Conservation (phyloP, 1,140 invertebrate genomes). For the Papilio polyxenes region DNA sequence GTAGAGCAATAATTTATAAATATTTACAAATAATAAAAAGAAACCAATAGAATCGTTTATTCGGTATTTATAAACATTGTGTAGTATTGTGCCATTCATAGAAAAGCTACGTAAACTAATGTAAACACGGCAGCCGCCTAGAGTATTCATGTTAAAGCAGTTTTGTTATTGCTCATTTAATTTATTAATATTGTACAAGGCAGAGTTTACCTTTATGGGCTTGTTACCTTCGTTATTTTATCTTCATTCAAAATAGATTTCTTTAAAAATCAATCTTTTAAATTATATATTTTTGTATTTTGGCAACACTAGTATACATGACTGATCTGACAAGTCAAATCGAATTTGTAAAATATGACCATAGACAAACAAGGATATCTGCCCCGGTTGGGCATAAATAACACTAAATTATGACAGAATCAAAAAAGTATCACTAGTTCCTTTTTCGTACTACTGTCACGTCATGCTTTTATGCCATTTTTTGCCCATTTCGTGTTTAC, state of each 20-base stretch:
- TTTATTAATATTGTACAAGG: constrained; percentile 21
- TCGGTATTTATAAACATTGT: constrained; percentile 33
- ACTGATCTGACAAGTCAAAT: neutral
- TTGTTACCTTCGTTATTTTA: neutral
- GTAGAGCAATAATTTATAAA: constrained; percentile 38
- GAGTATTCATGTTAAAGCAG: neutral
- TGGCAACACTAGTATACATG: constrained; percentile 4
- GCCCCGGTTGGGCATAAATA: too few relatives aligned
- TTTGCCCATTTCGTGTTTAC: too few relatives aligned
- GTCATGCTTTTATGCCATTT: too few relatives aligned
- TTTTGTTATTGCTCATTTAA: constrained; percentile 11
- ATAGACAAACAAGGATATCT: too few relatives aligned
- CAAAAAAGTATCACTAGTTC: too few relatives aligned
- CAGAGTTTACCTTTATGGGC: neutral
- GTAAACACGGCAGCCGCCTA: constrained; percentile 12
- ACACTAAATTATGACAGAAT: too few relatives aligned
- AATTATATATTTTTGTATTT: constrained; percentile 16
- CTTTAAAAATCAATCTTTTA: neutral
- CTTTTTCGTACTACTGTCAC: too few relatives aligned
- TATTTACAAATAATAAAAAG: constrained; percentile 30
- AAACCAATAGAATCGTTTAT: constrained; percentile 27
- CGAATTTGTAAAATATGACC: neutral
- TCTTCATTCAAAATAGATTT: neutral
- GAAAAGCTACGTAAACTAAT: constrained; percentile 20
- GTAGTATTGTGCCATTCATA: constrained; percentile 39